Percentiles rank a stretch among this genome's conserved stretches.
Conservation (phyloP, 1,140 invertebrate genomes). For the Phenacoccus solenopsis region DNA sequence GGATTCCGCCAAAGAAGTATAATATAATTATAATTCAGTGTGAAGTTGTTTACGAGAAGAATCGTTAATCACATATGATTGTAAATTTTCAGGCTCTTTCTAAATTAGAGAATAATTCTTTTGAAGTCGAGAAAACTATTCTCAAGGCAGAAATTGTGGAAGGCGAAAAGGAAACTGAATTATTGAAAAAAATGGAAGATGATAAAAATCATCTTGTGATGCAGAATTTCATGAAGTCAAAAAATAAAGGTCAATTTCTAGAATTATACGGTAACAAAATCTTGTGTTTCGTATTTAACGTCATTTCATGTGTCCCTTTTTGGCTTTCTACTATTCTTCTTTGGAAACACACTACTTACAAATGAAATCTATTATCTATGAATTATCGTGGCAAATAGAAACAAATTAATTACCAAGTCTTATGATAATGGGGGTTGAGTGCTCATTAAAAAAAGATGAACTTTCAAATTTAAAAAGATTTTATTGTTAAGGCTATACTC, state of each 20-base stretch:
- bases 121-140: background rate
- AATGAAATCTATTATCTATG: too few relatives aligned
- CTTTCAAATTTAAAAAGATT: too few relatives aligned
- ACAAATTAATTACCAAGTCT: too few relatives aligned
- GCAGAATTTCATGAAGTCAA: background rate
- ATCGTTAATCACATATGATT: background rate
- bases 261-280: too few relatives aligned
- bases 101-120: background rate
- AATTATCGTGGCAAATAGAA: too few relatives aligned
- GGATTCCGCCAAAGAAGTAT: constrained; percentile 47
- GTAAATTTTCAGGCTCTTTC: background rate
- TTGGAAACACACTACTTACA: too few relatives aligned
- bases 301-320: too few relatives aligned
- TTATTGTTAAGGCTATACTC: too few relatives aligned
- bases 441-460: too few relatives aligned
- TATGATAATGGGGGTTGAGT: too few relatives aligned
- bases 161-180: constrained; percentile 4
- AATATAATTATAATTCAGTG: background rate
- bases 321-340: too few relatives aligned
- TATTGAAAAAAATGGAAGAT: constrained; percentile 9
- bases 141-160: background rate
- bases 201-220: background rate
- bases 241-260: background rate
- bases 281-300: too few relatives aligned
- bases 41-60: background rate